Base-by-base conservation (phyloP, 2,888 invertebrate genomes). In the Muschampia plurimacula region DNA sequence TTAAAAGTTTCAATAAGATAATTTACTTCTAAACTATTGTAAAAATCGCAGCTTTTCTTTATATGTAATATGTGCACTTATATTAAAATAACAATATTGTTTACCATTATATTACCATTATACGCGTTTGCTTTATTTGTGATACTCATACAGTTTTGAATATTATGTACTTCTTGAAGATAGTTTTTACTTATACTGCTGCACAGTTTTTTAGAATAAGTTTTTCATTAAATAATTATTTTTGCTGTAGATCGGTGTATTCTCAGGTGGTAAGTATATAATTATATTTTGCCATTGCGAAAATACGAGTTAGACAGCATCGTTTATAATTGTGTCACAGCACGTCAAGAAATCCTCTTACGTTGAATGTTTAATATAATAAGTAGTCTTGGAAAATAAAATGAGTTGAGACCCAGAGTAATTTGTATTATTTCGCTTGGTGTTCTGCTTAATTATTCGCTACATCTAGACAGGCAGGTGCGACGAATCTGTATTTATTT, bases 401-500 rank as follows among this genome's bases (percentile, higher is more conserved):
- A 46, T 32, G 52, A 63, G 67, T 55, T 63, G 13, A 55, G 44
- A 15, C 72, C 62, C 44, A 9, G 28, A 72, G 62, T 72, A 67
- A 67, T 72, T 67, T 72, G 86, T 90, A 91, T 91, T 90, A 90
- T 90, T 90, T 89, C 88, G 88, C 89, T 89, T 84, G 87, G 88
- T 89, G 88, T 89, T 90, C 86, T 83, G 87, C 90, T 89, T 90
- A 91, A 91, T 92, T 91, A 91, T 90, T 86, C 89, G 87, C 85
- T 86, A 74, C 74, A 74, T 76, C 67, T 88, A 89, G 89, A 87
- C 88, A 83, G 87, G 86, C 91, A 67, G 92, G 91, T 92, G 92
- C 89, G 89, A 90, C 12, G 67, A 41, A 67, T 79, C 90, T 91
- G 91, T 92, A 92, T 91, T 92, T 91, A 91, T 92, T 92, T 92